A percentile compares a stretch with the other conserved stretches of the same genome.
Conservation (phyloP, 2,888 invertebrate genomes). For the Seira musarum region DNA sequence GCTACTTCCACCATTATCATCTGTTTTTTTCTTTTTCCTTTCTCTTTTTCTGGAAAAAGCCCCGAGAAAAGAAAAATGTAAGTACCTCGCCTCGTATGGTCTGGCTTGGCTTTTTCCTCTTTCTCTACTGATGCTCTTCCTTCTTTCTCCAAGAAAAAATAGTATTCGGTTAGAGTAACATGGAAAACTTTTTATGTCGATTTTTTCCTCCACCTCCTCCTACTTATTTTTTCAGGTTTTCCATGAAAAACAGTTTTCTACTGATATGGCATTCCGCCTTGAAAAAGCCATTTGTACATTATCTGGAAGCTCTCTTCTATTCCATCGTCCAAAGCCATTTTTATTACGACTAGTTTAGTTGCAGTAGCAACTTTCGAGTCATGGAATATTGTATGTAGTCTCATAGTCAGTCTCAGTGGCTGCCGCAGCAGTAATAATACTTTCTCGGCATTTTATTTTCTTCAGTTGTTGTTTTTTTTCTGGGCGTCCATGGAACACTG, state of each 20-base stretch:
- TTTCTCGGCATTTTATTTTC: conserved; percentile 5
- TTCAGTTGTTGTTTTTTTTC: background rate
- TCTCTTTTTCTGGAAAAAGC: background rate
- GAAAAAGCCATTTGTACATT: background rate
- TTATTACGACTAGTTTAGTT: background rate
- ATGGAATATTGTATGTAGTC: no score
- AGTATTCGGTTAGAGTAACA: conserved; percentile 20
- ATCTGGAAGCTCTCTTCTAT: background rate
- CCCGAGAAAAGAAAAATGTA: conserved; percentile 24
- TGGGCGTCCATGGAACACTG: no score
- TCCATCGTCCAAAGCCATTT: conserved; percentile 1
- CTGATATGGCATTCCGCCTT: background rate
- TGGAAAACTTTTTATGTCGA: conserved; percentile 53
- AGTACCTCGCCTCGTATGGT: conserved; percentile 18
- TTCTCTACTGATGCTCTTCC: conserved; percentile 17
- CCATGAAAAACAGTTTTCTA: background rate
- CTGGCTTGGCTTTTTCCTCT: background rate
- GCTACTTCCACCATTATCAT: conserved; percentile 54
- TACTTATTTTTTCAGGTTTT: conserved; percentile 3
- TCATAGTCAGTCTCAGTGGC: background rate
- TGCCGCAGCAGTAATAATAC: background rate
- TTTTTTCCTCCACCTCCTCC: conserved; percentile 35
- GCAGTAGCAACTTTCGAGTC: no score
- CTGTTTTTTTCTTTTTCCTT: background rate
- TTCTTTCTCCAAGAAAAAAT: conserved; percentile 32